Conservation (phyloP, 2,888 invertebrate species). For the Hypercompe scribonia region DNA sequence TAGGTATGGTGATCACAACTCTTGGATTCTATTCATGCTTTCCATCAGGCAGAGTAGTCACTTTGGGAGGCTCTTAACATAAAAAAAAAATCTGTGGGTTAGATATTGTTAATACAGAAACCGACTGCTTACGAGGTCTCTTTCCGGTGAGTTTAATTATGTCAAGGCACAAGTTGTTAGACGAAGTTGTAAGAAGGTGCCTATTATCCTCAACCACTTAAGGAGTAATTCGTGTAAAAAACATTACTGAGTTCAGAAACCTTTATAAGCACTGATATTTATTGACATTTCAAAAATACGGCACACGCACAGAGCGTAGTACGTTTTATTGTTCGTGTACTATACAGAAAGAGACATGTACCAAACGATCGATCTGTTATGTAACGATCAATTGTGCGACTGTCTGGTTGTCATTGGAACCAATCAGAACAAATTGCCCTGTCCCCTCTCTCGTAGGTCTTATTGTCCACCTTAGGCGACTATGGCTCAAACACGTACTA, state of each 20-base stretch:
- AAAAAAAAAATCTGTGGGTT: no score
- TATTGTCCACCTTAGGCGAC: neutral
- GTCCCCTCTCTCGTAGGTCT: neutral
- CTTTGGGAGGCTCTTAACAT: no score
- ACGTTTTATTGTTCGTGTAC: neutral
- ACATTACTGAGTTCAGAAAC: neutral
- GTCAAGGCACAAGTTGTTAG: neutral
- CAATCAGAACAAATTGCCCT: conserved; percentile 3
- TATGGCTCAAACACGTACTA: no score
- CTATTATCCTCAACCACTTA: no score
- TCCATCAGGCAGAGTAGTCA: no score
- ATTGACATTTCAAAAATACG: neutral
- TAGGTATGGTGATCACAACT: no score
- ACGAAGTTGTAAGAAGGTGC: no score
- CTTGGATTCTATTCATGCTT: no score
- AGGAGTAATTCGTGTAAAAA: neutral
- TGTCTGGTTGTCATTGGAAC: neutral
- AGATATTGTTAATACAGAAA: neutral
- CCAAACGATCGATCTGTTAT: neutral
- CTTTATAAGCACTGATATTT: neutral
- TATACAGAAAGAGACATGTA: neutral
- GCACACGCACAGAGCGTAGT: neutral
- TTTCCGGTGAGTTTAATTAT: neutral
- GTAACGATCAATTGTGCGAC: neutral
- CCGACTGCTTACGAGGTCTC: neutral